These are phyloP conservation scores for Danio tinwini DNA, from an alignment of 2,797 vertebrate species.

Conservation along the genomic window DNA sequence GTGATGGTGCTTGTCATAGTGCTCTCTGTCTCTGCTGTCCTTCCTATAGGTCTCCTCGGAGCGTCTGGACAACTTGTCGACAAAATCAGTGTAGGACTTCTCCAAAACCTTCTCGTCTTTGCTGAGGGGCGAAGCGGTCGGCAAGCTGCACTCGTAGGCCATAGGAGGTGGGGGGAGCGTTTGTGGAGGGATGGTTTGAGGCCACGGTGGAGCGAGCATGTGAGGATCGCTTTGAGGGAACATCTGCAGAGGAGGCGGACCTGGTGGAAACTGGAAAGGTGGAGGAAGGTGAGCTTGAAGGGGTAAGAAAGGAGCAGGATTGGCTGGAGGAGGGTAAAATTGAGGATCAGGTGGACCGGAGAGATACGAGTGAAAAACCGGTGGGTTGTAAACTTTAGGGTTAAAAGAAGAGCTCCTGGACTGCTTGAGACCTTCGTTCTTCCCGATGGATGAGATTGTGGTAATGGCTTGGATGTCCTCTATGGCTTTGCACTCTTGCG, in stretches of 20 bases:
- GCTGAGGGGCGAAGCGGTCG: conserved; percentile 75
- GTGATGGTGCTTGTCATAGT: conserved; percentile 82
- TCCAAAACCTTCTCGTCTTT: conserved; percentile 85
- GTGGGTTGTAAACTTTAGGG: conserved; percentile 73
- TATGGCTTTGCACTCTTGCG: conserved; percentile 70
- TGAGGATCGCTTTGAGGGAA: conserved; percentile 64
- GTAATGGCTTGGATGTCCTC: conserved; percentile 79
- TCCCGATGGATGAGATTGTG: conserved; percentile 78
- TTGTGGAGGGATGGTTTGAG: conserved; percentile 72
- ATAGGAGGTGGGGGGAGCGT: conserved; percentile 69
- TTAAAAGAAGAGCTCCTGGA: conserved; percentile 68
- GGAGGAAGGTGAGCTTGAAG: conserved; percentile 83
- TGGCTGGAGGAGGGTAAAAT: conserved; percentile 77
- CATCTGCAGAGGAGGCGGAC: conserved; percentile 61
- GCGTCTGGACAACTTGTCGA: conserved; percentile 84
- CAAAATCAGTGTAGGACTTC: conserved; percentile 86
- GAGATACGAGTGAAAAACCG: conserved; percentile 75
- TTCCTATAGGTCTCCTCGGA: conserved; percentile 76
- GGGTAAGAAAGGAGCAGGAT: conserved; percentile 76
- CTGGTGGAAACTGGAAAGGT: conserved; percentile 78
- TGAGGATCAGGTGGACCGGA: conserved; percentile 77
- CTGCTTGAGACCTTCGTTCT: conserved; percentile 75
- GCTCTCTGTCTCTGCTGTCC: conserved; percentile 79
- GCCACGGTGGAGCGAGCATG: conserved; percentile 80
- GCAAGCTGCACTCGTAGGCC: conserved; percentile 67